These are phyloP conservation scores for Narcine bancroftii DNA, from an alignment of 2,113 vertebrate genomes.

Conservation along the genomic window DNA sequence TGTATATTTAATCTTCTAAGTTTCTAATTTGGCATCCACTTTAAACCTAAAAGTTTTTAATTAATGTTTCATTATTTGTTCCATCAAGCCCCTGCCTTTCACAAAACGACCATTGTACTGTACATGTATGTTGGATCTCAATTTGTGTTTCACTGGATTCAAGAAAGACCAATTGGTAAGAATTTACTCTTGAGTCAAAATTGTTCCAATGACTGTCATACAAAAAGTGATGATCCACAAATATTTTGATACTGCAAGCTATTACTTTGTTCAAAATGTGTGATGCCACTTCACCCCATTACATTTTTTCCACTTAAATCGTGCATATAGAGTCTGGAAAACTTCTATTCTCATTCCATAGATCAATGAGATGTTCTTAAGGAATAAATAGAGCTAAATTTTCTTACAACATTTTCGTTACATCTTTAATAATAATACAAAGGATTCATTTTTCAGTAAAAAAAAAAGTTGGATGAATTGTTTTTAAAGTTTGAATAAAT, in stretches of 20 bases:
- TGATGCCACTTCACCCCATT: too few relatives aligned
- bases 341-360: neutral
- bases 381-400: neutral
- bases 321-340: neutral
- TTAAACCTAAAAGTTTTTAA: constrained; percentile 29
- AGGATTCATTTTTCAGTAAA: neutral
- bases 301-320: neutral
- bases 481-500: neutral
- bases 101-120: constrained; percentile 84
- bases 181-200: neutral
- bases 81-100: constrained; percentile 74
- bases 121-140: constrained; percentile 82
- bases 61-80: neutral
- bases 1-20: too few relatives aligned
- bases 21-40: too few relatives aligned
- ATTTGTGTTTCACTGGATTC: constrained; percentile 92
- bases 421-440: neutral
- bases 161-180: constrained; percentile 92
- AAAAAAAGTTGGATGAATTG: neutral
- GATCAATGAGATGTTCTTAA: neutral
- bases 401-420: neutral
- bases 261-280: neutral
- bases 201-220: neutral
- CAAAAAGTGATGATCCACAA: neutral
- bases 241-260: neutral